Percentiles rank a stretch among this genome's conserved stretches.
Evolutionary conservation across 2,888 invertebrate genomes (phyloP).

Genomic region (Microctonus aethiopoides): DNA sequence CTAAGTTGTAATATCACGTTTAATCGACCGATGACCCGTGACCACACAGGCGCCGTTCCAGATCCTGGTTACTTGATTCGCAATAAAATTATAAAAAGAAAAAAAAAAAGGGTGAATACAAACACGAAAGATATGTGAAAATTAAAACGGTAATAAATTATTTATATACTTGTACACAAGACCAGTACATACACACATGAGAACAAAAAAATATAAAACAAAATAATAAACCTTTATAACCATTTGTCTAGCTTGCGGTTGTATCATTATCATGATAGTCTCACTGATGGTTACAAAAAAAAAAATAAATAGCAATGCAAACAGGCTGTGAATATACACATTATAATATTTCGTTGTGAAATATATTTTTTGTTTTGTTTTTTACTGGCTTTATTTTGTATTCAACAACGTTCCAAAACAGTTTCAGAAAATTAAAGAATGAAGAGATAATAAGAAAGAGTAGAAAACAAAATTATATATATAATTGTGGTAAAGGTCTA

Average conservation of each 20-base stretch:
- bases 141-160: not conserved
- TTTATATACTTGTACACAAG: not conserved
- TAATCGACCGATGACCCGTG: constrained; percentile 34
- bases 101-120: not conserved
- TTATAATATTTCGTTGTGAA: not conserved
- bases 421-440: not conserved
- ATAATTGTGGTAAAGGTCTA: constrained; percentile 1
- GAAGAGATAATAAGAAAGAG: not conserved
- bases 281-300: not conserved
- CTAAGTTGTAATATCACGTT: constrained; percentile 7
- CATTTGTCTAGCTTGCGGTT: not conserved
- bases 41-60: constrained; percentile 28
- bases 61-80: constrained; percentile 28
- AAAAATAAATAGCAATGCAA: constrained; percentile 8
- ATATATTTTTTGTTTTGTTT: too few species aligned
- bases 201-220: not conserved
- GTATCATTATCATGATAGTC: constrained; percentile 14
- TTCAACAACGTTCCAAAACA: not conserved
- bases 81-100: constrained; percentile 10
- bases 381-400: not conserved
- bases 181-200: not conserved
- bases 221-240: not conserved
- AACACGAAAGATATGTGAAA: not conserved
- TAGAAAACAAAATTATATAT: not conserved
- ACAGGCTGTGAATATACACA: constrained; percentile 2